A percentile compares a stretch with the other conserved stretches of the same genome.
Evolutionary conservation across 2,113 vertebrate species (phyloP).

Genomic region (Cyprinodon variegatus): DNA sequence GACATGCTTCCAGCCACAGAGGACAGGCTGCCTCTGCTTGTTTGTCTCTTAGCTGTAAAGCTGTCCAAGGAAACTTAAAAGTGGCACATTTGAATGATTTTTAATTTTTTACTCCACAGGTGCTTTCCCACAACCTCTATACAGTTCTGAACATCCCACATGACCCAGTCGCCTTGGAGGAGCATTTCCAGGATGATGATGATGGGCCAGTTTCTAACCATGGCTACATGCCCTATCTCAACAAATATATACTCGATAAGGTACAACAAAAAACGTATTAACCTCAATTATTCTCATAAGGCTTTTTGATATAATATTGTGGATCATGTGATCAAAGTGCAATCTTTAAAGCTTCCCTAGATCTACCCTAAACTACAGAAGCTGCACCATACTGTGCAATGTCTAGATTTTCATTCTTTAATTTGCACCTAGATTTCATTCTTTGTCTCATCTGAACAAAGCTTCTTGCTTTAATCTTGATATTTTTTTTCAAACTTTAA

Average conservation of each 20-base stretch:
- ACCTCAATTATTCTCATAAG: not conserved
- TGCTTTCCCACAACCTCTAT: constrained; percentile 84
- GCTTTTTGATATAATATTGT: not conserved
- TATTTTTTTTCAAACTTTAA: not conserved
- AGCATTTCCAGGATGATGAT: constrained; percentile 83
- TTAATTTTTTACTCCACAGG: constrained; percentile 61
- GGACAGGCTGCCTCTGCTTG: constrained; percentile 29
- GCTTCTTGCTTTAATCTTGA: not conserved
- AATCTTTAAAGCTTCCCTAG: too few species aligned
- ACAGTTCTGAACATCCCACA: constrained; percentile 84
- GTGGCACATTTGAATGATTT: too few species aligned
- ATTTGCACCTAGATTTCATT: too few species aligned
- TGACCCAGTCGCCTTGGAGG: constrained; percentile 79
- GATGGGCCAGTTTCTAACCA: constrained; percentile 83
- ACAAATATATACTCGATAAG: constrained; percentile 84
- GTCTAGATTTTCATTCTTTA: too few species aligned
- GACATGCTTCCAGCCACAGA: constrained; percentile 59
- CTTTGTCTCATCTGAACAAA: too few species aligned
- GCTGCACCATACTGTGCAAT: too few species aligned
- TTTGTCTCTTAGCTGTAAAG: not conserved
- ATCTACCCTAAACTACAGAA: too few species aligned
- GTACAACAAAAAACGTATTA: constrained; percentile 14
- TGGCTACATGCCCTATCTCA: constrained; percentile 87
- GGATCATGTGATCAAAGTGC: not conserved
- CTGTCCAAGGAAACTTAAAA: not conserved